Evolutionary conservation across 2,888 invertebrate genomes (phyloP), one percentile per base, ranked within the genome.

Genomic region (Agrotis ipsilon): DNA sequence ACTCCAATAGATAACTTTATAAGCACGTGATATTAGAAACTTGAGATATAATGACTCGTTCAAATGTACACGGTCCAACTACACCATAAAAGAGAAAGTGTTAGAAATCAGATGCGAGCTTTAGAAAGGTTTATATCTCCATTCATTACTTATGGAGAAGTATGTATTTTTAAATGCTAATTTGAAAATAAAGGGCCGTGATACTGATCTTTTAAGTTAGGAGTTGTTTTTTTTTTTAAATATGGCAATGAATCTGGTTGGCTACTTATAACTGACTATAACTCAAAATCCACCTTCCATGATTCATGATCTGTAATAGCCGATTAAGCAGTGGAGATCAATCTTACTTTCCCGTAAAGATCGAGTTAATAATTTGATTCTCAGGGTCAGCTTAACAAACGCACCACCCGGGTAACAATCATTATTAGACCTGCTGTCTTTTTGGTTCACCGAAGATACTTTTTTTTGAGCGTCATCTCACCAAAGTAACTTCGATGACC

Each of bases 41-140:
- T 52, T 39, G 49, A 48, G n/a, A 55, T 48, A 68, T 78, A 62
- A 78, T 58, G 57, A 65, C 62, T 60, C n/a, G 1, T 9, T 51
- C 27, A 60, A 58, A 52, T 60, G 14, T 32, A 57, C 19, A 21
- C 49, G 48, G 14, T 46, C 46, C 51, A 13, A 54, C 43, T 14
- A 55, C 59, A 39, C 51, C 64, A 43, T 71, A 21, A 73, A 78
- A 79, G 82, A 52, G 82, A 79, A 79, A 79, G 79, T 62, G 16
- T 72, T 62, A 72, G 68, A 79, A 82, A 82, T 49, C 60, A 49
- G 48, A 67, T 58, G 64, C 51, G 52, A 64, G 51, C 24, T 18
- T 55, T 55, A 43, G 52, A 78, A 68, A 55, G 19, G 52, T 51
- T n/a, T 55, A 18, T 46, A 27, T 32, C 18, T 69, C 46, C 3